Conservation (phyloP, 1,140 invertebrate species). For the Gonioctena quinquepunctata region DNA sequence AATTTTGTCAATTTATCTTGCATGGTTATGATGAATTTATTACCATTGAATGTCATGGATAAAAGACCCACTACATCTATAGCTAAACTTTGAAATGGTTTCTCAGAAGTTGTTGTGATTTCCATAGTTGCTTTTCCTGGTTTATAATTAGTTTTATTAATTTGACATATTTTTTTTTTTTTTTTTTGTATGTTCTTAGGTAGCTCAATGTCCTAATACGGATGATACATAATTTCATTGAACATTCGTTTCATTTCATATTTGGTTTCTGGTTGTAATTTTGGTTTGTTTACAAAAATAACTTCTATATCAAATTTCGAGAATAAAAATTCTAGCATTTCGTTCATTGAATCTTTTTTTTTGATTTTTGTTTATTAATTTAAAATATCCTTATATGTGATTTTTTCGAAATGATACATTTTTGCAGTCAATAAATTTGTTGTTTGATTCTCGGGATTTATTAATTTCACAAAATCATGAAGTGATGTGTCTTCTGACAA, state of each 20-base stretch:
- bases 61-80: conserved; percentile 50
- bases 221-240: conserved; percentile 47
- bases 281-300: conserved; percentile 22
- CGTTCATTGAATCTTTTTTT: conserved; percentile 31
- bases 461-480: conserved; percentile 23
- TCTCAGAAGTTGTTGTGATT: conserved; percentile 41
- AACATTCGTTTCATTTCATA: conserved; percentile 48
- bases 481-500: conserved; percentile 11
- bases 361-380: conserved; percentile 33
- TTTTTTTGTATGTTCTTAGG: conserved; percentile 33
- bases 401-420: conserved; percentile 41
- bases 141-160: conserved; percentile 41
- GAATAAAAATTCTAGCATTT: conserved; percentile 23
- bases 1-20: conserved; percentile 53
- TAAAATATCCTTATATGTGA: conserved; percentile 43
- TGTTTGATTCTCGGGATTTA: conserved; percentile 27
- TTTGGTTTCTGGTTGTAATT: background rate
- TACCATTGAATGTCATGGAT: conserved; percentile 33
- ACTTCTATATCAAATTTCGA: conserved; percentile 14
- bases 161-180: conserved; percentile 49
- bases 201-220: too few relatives aligned
- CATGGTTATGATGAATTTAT: conserved; percentile 45
- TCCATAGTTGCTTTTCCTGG: conserved; percentile 40
- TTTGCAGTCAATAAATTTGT: conserved; percentile 37
- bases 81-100: conserved; percentile 37